phyloP scores from a whole-genome alignment of 2,797 vertebrate genomes.

The Pseudopleuronectes americanus region DNA sequence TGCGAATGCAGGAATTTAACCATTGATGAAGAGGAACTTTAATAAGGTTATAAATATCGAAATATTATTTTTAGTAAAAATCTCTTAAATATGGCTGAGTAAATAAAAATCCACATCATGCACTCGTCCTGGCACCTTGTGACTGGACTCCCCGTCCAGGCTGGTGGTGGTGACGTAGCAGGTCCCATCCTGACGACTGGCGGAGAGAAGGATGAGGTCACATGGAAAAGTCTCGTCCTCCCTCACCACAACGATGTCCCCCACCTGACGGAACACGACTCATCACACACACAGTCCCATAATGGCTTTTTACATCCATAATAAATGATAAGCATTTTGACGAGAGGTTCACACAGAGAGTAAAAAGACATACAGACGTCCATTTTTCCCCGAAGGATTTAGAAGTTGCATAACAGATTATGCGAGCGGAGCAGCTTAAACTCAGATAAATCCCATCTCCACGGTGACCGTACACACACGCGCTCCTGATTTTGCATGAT shows the following conservation, averaged over 20 bases:
- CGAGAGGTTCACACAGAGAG: slow-evolving; percentile 3
- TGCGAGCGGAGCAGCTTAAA: slow-evolving; percentile 76
- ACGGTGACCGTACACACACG: slow-evolving; percentile 74
- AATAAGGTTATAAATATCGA: too few relatives aligned
- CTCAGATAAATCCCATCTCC: slow-evolving; percentile 75
- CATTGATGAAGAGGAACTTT: too few relatives aligned
- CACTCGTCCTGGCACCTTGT: slow-evolving; percentile 85
- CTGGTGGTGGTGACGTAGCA: slow-evolving; percentile 98
- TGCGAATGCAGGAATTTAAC: too few relatives aligned
- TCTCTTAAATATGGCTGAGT: background rate
- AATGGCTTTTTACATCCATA: slow-evolving; percentile 37
- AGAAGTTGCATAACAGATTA: slow-evolving; percentile 83
- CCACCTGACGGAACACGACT: slow-evolving; percentile 85
- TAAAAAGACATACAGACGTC: slow-evolving; percentile 42
- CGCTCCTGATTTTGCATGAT: slow-evolving; percentile 75
- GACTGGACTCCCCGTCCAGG: slow-evolving; percentile 97
- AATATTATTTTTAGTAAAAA: too few relatives aligned
- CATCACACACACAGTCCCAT: slow-evolving; percentile 2
- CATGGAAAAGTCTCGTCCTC: slow-evolving; percentile 98
- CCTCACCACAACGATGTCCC: slow-evolving; percentile 95
- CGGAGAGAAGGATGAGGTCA: slow-evolving; percentile 96
- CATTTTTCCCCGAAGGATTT: slow-evolving; percentile 62
- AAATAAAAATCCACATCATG: background rate
- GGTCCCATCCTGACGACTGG: slow-evolving; percentile 92
- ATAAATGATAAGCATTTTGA: slow-evolving; percentile 19